Evolutionary conservation across 2,888 invertebrate species (phyloP).

Genomic region (Lochmaea capreae): DNA sequence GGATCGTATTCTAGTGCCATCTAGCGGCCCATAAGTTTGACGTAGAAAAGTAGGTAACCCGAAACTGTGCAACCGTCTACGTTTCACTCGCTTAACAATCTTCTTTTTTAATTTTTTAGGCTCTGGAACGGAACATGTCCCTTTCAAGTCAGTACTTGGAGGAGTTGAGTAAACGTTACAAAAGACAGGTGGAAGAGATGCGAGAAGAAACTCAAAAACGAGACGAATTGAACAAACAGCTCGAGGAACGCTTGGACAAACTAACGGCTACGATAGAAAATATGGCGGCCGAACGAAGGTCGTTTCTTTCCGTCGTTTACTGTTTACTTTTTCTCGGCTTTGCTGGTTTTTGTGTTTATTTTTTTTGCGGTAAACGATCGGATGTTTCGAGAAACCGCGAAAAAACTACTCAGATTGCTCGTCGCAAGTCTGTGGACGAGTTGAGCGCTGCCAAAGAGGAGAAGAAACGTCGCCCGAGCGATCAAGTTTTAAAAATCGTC

Average conservation of each 20-base stretch:
- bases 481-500: conserved; percentile 74
- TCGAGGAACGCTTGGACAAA: conserved; percentile 73
- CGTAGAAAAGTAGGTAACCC: too few relatives aligned
- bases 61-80: not conserved
- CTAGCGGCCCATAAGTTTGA: too few relatives aligned
- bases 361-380: conserved; percentile 61
- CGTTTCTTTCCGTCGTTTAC: conserved; percentile 73
- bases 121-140: conserved; percentile 96
- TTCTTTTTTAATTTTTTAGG: conserved; percentile 65
- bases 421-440: conserved; percentile 77
- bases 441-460: conserved; percentile 71
- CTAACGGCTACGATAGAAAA: conserved; percentile 72
- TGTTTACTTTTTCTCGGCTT: conserved; percentile 68
- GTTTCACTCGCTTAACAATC: not conserved
- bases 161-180: conserved; percentile 94
- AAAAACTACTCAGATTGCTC: conserved; percentile 64
- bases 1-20: too few relatives aligned
- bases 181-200: conserved; percentile 96
- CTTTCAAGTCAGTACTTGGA: conserved; percentile 96
- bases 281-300: conserved; percentile 73
- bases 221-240: conserved; percentile 75
- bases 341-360: conserved; percentile 67
- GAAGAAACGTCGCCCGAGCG: conserved; percentile 78
- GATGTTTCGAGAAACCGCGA: conserved; percentile 10
- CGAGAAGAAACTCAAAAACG: conserved; percentile 80